Percentiles rank a stretch among this genome's conserved stretches.
Conservation (phyloP, 2,888 invertebrate genomes). For the Leistus spinibarbis region DNA sequence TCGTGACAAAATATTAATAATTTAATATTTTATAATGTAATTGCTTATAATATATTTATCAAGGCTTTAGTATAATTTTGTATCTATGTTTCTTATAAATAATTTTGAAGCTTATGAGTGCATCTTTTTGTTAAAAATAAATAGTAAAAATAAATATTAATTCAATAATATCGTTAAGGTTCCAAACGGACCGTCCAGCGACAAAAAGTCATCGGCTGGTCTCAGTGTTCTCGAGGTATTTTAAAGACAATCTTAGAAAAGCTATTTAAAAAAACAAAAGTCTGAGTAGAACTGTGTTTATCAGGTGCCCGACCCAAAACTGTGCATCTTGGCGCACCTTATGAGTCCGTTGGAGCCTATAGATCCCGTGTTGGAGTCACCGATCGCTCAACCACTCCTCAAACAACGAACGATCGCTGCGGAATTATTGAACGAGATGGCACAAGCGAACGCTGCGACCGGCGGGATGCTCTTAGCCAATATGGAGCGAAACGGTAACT, state of each 20-base stretch:
- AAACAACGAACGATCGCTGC: constrained; percentile 79
- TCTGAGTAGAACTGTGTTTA: not conserved
- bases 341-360: constrained; percentile 89
- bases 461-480: constrained; percentile 88
- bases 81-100: not conserved
- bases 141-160: not conserved
- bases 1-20: not conserved
- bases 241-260: not conserved
- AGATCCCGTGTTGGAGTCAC: constrained; percentile 85
- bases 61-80: not conserved
- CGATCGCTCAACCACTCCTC: constrained; percentile 77
- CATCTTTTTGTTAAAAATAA: not conserved
- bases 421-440: constrained; percentile 77
- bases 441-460: constrained; percentile 74
- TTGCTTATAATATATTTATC: not conserved
- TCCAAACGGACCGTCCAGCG: constrained; percentile 28
- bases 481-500: constrained; percentile 80
- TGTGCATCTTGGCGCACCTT: constrained; percentile 84
- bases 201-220: constrained; percentile 28
- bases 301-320: constrained; percentile 83
- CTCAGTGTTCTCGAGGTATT: constrained; percentile 36
- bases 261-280: not conserved
- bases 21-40: not conserved
- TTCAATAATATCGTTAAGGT: not conserved
- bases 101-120: not conserved